These are phyloP conservation scores for Scartelaos histophorus DNA, from an alignment of 2,113 vertebrate species.

Conservation along the genomic window DNA sequence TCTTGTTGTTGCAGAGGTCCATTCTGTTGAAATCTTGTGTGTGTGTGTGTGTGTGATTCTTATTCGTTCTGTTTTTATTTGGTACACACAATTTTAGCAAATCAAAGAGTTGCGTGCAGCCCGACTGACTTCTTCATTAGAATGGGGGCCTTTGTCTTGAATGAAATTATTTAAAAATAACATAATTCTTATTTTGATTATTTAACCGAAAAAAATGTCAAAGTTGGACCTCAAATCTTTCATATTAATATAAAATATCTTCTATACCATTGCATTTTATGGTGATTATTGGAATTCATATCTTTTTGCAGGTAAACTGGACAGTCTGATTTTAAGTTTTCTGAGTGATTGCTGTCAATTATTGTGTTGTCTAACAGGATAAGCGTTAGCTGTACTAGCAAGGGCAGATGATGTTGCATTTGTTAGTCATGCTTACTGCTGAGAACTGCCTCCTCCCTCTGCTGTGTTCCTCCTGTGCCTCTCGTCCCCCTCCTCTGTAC, in stretches of 20 bases:
- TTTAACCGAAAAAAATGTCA: background rate
- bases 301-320: background rate
- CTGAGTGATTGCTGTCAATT: background rate
- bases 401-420: slow-evolving; percentile 55
- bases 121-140: too few relatives aligned
- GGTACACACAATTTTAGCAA: too few relatives aligned
- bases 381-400: slow-evolving; percentile 34
- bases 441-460: slow-evolving; percentile 24
- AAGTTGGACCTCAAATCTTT: background rate
- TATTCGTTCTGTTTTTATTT: too few relatives aligned
- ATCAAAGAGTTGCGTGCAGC: too few relatives aligned
- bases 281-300: background rate
- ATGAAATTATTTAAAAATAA: too few relatives aligned
- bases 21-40: too few relatives aligned
- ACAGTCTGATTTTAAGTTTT: background rate
- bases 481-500: slow-evolving; percentile 24
- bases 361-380: background rate
- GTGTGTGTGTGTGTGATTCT: too few relatives aligned
- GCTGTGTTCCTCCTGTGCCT: background rate
- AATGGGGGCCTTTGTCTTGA: too few relatives aligned
- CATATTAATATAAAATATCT: background rate
- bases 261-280: background rate
- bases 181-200: background rate
- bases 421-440: slow-evolving; percentile 26
- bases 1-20: too few relatives aligned